Evolutionary conservation across 2,113 vertebrate genomes (phyloP).

Genomic region (Phaetusa simplex): DNA sequence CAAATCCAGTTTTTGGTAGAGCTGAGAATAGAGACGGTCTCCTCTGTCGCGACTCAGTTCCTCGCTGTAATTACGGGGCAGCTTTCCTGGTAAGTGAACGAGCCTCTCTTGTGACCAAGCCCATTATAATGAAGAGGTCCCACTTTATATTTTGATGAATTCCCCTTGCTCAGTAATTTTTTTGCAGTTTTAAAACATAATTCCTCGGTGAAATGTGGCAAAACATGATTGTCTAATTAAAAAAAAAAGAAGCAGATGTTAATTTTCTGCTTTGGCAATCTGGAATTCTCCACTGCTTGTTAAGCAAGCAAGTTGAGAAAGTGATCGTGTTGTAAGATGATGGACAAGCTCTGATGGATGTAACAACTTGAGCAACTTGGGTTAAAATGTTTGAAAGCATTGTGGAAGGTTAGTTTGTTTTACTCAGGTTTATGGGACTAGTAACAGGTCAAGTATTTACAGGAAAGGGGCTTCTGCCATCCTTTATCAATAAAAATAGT

Average conservation of each 20-base stretch:
- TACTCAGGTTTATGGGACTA: neutral
- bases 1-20: neutral
- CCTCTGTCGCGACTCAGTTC: neutral
- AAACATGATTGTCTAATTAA: neutral
- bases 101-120: neutral
- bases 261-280: neutral
- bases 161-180: neutral
- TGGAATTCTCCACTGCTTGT: neutral
- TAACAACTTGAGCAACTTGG: neutral
- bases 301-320: conserved; percentile 19
- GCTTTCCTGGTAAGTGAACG: neutral
- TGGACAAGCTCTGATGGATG: neutral
- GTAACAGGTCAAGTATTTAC: neutral
- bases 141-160: neutral
- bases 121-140: neutral
- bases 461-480: neutral
- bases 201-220: neutral
- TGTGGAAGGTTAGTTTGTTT: neutral
- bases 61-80: neutral
- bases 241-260: neutral
- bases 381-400: neutral
- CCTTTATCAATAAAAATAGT: neutral
- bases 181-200: neutral
- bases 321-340: neutral
- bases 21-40: conserved; percentile 14